Evolutionary conservation across 2,113 vertebrate species (phyloP).

Genomic region (Leptosomus discolor): DNA sequence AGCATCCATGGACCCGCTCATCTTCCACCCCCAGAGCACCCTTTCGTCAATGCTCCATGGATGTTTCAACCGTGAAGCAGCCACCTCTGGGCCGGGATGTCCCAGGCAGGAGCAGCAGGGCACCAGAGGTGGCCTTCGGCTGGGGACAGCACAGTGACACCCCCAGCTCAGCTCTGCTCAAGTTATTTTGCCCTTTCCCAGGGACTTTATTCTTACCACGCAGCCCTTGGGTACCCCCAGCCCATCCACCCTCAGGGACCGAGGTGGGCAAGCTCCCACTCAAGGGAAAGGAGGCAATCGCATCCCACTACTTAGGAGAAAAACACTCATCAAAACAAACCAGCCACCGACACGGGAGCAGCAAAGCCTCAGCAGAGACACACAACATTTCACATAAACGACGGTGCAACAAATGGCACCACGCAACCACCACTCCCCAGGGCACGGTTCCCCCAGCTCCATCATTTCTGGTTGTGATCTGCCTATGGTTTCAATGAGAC

Average conservation of each 20-base stretch:
- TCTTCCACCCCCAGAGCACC: neutral
- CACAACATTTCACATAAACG: neutral
- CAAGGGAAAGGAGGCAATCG: neutral
- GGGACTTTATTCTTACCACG: neutral
- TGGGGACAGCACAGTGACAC: neutral
- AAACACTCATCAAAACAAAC: neutral
- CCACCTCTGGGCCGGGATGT: neutral
- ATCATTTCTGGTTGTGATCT: neutral
- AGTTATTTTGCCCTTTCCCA: neutral
- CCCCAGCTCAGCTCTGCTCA: neutral
- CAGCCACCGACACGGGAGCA: neutral
- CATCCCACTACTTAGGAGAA: neutral
- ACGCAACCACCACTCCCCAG: accelerated
- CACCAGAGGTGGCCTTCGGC: neutral
- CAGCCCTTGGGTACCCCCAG: neutral
- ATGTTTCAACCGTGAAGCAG: neutral
- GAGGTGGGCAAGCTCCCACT: neutral
- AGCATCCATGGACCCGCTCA: accelerated
- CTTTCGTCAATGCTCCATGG: accelerated
- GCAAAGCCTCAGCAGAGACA: neutral
- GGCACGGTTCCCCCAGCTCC: neutral
- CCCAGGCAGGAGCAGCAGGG: neutral
- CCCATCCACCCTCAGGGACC: no score
- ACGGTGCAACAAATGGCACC: neutral
- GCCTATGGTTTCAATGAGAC: neutral